Base-by-base conservation (phyloP, 1,140 invertebrate species). In the Drosophila asahinai region DNA sequence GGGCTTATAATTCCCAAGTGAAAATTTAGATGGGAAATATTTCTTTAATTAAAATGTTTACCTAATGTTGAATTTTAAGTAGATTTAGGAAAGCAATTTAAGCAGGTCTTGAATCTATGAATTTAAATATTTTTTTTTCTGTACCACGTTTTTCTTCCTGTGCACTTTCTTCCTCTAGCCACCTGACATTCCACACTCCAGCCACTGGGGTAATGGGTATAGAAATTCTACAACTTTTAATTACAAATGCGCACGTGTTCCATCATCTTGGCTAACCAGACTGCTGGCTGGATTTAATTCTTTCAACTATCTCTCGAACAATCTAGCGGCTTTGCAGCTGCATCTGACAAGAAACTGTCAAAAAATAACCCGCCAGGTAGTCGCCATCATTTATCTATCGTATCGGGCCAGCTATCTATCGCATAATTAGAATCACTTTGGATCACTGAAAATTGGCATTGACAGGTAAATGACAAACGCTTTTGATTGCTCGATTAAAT, bases 401-500 rank as follows among this genome's bases (percentile, higher is more conserved):
- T 33, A 59, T 47, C 63, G 43, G 48, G 8, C 52, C 47, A 70
- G 59, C 68, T 63, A 64, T 61, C 66, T 61, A 51, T 81, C 65
- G 83, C 76, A 86, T 87, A 87, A 90, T 89, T 89, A 90, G 74
- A 49, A 70, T 75, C 76, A 78, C 64, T 77, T 79, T 64, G 72
- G 77, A 62, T 83, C 70, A 77, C 27, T 78, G 77, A 72, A 83
- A 87, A 83, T 89, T 74, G 84, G 15, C 62, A 81, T 89, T 90
- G 84, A 89, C 84, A 89, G 83, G 77, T 84, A 84, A 89, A 89
- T 89, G 81, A 89, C 86, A 84, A 89, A 84, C 86, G 86, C 80
- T 86, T 89, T 90, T 89, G 70, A 84, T 90, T 89, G 86, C 81
- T 84, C 84, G 86, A 89, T 89, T 90, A 90, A 89, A 84, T 87